These are phyloP conservation scores for Noctilio leporinus DNA, from an alignment of 2,113 vertebrate species.

Conservation along the genomic window DNA sequence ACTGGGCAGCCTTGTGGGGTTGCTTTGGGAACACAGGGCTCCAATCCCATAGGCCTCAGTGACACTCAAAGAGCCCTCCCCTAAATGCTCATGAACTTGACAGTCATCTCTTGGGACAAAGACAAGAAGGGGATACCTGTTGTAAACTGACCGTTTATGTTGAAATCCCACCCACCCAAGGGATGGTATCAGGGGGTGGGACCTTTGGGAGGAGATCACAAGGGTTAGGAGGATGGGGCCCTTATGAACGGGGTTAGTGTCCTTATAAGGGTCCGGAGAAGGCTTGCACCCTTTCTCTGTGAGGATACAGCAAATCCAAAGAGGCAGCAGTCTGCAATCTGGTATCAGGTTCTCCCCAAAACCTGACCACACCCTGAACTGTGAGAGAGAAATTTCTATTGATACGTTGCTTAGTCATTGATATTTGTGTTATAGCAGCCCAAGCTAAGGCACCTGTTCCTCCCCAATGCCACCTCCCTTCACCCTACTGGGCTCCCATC, in stretches of 20 bases:
- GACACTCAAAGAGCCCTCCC: not conserved
- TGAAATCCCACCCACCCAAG: too few species aligned
- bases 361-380: rapidly evolving
- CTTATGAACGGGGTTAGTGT: not conserved
- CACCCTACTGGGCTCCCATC: too few species aligned
- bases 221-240: not conserved
- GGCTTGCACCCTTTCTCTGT: not conserved
- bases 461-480: not conserved
- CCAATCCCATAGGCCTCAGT: not conserved
- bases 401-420: not conserved
- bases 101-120: not conserved
- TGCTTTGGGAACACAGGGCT: not conserved
- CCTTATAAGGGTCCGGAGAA: not conserved
- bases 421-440: not conserved
- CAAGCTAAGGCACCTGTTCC: not conserved
- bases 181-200: not conserved
- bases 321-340: too few species aligned
- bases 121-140: too few species aligned
- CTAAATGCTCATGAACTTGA: not conserved
- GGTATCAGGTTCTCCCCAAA: not conserved
- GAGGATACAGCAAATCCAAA: not conserved
- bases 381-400: not conserved
- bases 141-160: not conserved
- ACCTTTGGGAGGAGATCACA: too few species aligned
- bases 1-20: not conserved